phyloP scores from a whole-genome alignment of 2,888 invertebrate species.

The Lymantria monacha region DNA sequence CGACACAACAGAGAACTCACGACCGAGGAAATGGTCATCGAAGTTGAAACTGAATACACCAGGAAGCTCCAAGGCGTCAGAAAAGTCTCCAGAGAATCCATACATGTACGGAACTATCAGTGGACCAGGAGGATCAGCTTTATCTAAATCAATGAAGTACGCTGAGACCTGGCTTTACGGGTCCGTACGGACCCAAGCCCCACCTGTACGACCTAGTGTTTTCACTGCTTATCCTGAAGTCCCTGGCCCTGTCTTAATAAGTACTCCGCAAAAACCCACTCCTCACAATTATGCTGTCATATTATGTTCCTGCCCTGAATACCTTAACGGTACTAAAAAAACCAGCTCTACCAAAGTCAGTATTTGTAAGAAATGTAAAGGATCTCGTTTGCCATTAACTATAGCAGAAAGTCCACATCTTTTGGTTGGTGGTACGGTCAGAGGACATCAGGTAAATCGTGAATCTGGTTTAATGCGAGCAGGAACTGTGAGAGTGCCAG shows the following conservation, averaged over 20 bases:
- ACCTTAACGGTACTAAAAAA: slow-evolving; percentile 88
- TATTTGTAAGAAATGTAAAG: slow-evolving; percentile 92
- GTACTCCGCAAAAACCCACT: slow-evolving; percentile 79
- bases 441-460: slow-evolving; percentile 74
- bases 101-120: slow-evolving; percentile 76
- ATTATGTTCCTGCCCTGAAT: slow-evolving; percentile 91
- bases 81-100: slow-evolving; percentile 73
- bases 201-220: slow-evolving; percentile 71
- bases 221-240: slow-evolving; percentile 75
- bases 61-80: slow-evolving; percentile 70
- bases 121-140: slow-evolving; percentile 86
- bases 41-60: slow-evolving; percentile 83
- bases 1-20: slow-evolving; percentile 76
- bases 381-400: slow-evolving; percentile 88
- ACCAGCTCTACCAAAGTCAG: slow-evolving; percentile 88
- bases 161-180: slow-evolving; percentile 94
- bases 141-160: slow-evolving; percentile 92
- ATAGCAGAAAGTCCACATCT: slow-evolving; percentile 81
- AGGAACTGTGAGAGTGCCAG: slow-evolving; percentile 85
- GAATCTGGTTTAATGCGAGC: slow-evolving; percentile 78
- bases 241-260: slow-evolving; percentile 72
- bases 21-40: slow-evolving; percentile 88
- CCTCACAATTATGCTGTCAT: slow-evolving; percentile 87
- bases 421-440: slow-evolving; percentile 84
- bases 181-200: slow-evolving; percentile 84